Evolutionary conservation across 2,797 vertebrate species (phyloP), one percentile per base, ranked within the genome.

Genomic region (Esox lucius): DNA sequence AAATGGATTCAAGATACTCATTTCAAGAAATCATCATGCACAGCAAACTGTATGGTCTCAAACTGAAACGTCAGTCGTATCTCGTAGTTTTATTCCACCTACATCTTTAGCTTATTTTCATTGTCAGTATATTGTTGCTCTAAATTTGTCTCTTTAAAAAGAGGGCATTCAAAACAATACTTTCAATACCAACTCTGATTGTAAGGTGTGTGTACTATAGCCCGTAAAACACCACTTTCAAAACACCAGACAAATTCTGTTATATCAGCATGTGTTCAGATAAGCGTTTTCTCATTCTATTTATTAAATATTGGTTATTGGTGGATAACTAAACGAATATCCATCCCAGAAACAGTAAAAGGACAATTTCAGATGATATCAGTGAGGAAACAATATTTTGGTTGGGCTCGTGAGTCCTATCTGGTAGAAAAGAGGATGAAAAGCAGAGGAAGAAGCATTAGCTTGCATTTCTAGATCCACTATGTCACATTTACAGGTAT

Each of bases 1-100:
- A 82, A 31, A 82, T 79, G 19, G 46, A 67, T 77, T 77, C 17
- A 22, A 78, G 59, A 78, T 79, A 39, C 59, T 65, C 61, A 42
- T 56, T 67, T 73, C 22, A 78, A n/a, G 24, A 65, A 83, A 73
- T 68, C 69, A 75, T 31, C 17, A 62, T 15, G 24, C 68, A 62
- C 72, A 12, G 59, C 73, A 74, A 39, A 66, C 56, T 73, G 48
- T 33, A 75, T 73, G 66, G 53, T 71, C 67, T 66, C 77, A 26
- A 22, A 61, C 11, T 61, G 11, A n/a, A 53, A 53, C 22, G 2
- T 56, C n/a, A 56, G 53, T 22, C 7, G 7, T 39, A 39, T 39
- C 1, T 39, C 39, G 35, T 39, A 35, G 35, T 39, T 39, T 39
- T n/a, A 56, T 11, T 53, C 5, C 53, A 56, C 53, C 53, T 19